Evolutionary conservation across 2,888 invertebrate species (phyloP).

Genomic region (Mesorhabditis spiculigera): DNA sequence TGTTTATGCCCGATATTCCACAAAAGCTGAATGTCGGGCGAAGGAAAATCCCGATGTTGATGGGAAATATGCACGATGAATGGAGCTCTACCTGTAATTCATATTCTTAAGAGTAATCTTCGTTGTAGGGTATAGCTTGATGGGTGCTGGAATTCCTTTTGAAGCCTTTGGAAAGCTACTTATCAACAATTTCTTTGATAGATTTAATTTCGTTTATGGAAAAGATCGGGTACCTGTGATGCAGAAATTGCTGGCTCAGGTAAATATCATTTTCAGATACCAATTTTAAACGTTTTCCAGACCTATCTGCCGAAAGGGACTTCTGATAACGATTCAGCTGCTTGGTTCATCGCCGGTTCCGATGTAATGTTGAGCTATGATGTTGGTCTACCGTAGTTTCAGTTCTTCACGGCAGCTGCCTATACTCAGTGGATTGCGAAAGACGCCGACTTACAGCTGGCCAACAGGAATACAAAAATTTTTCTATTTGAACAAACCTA

Average conservation of each 20-base stretch:
- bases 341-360: background rate
- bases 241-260: background rate
- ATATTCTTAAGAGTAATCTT: too few relatives aligned
- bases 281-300: slow-evolving; percentile 1
- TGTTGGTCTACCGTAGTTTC: background rate
- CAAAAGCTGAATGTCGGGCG: background rate
- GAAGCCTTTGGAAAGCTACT: background rate
- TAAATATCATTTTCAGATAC: background rate
- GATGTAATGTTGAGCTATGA: background rate
- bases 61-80: background rate
- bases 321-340: background rate
- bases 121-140: background rate
- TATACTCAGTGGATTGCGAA: background rate
- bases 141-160: background rate
- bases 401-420: slow-evolving; percentile 2
- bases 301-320: background rate
- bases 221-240: background rate
- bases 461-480: too few relatives aligned
- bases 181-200: background rate
- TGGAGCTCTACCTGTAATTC: background rate
- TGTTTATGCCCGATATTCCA: background rate
- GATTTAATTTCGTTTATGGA: background rate
- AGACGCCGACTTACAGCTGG: background rate
- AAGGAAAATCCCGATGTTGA: background rate
- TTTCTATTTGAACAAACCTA: too few relatives aligned